Percentiles rank a stretch among this genome's conserved stretches.
These are phyloP conservation scores for Myiopsitta monachus DNA, from an alignment of 2,113 vertebrate genomes.

Conservation along the genomic window DNA sequence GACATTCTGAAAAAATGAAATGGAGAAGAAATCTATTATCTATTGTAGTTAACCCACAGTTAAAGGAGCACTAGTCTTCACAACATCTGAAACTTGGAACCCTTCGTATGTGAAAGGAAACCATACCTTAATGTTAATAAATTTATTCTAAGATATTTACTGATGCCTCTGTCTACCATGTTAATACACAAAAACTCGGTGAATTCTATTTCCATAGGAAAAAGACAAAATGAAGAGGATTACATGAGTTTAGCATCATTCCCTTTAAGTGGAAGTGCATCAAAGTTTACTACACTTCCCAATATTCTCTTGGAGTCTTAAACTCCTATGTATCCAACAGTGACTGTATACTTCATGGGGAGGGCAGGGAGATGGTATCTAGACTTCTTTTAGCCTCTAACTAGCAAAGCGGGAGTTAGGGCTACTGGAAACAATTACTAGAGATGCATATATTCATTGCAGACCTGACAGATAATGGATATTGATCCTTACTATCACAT, in stretches of 20 bases:
- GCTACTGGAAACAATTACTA: neutral
- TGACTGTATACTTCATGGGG: neutral
- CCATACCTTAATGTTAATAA: neutral
- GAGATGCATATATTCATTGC: neutral
- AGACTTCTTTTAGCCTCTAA: neutral
- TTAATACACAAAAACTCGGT: neutral
- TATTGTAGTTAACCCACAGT: neutral
- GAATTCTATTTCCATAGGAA: neutral
- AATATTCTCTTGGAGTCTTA: neutral
- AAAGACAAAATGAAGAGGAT: neutral
- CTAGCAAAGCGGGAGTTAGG: neutral
- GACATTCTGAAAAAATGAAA: conserved; percentile 80
- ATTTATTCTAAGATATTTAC: neutral
- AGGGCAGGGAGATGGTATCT: neutral
- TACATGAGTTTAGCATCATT: neutral
- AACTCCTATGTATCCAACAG: neutral
- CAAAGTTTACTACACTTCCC: neutral
- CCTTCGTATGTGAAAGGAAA: neutral
- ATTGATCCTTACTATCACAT: neutral
- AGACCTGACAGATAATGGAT: neutral
- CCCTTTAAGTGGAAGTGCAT: neutral
- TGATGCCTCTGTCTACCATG: neutral
- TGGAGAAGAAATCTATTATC: neutral
- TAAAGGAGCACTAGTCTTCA: neutral
- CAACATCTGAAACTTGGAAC: neutral